These are phyloP conservation scores for cat (Felis catus) DNA, from an alignment of 2,113 vertebrate genomes.

Conservation along the genomic window F.catus_Fca126_mat1.0 CM031412.1:10230001-10230500, in stretches of 20 bases:
- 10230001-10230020: neutral
- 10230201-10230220: neutral
- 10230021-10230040: neutral
- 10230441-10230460: neutral
- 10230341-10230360: neutral
- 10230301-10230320: neutral
- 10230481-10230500: no score
- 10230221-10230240: fast-evolving
- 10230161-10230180: neutral
- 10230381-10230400: neutral
- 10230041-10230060: neutral
- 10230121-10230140: neutral
- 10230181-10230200: neutral
- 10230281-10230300: neutral
- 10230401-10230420: fast-evolving
- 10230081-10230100: no score
- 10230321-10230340: neutral
- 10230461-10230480: neutral
- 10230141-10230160: neutral
- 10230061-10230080: neutral
- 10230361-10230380: no score
- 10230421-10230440: fast-evolving
- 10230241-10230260: neutral
- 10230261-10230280: neutral
- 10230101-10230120: neutral